phyloP scores from a whole-genome alignment of 2,113 vertebrate species.

The Kryptolebias marmoratus region DNA sequence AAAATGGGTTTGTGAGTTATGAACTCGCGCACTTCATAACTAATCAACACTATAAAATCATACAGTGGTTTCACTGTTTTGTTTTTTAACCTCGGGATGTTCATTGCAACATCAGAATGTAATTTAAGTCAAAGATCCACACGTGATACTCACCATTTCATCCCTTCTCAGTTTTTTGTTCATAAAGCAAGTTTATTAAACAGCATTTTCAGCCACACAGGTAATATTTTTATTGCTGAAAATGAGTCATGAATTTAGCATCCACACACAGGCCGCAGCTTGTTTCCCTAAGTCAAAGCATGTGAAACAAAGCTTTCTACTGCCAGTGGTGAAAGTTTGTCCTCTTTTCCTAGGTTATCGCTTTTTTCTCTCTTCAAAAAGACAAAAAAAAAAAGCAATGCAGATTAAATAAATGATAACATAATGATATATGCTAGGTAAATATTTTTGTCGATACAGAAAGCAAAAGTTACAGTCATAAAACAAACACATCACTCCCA shows the following conservation, averaged over 20 bases:
- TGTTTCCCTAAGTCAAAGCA: constrained; percentile 33
- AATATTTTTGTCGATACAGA: background rate
- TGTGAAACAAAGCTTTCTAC: constrained; percentile 31
- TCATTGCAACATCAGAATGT: background rate
- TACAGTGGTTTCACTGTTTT: background rate
- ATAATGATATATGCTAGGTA: too few relatives aligned
- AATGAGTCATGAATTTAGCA: constrained; percentile 40
- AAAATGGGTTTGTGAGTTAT: background rate
- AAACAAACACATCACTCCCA: too few relatives aligned
- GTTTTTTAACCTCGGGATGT: background rate
- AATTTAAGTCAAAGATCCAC: too few relatives aligned
- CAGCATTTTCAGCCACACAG: background rate
- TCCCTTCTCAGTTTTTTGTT: background rate
- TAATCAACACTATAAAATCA: background rate
- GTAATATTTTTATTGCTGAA: background rate
- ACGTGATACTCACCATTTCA: background rate
- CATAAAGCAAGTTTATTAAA: background rate
- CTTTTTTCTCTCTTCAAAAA: too few relatives aligned
- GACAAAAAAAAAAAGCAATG: too few relatives aligned
- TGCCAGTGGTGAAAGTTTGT: constrained; percentile 10
- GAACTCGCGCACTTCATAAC: background rate
- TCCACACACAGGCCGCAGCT: constrained; percentile 22
- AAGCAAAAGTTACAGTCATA: background rate
- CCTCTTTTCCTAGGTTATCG: constrained; percentile 2
- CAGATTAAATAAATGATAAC: too few relatives aligned